Evolutionary conservation across 1,140 invertebrate species (phyloP).

Genomic region (Polypedilum pembai): DNA sequence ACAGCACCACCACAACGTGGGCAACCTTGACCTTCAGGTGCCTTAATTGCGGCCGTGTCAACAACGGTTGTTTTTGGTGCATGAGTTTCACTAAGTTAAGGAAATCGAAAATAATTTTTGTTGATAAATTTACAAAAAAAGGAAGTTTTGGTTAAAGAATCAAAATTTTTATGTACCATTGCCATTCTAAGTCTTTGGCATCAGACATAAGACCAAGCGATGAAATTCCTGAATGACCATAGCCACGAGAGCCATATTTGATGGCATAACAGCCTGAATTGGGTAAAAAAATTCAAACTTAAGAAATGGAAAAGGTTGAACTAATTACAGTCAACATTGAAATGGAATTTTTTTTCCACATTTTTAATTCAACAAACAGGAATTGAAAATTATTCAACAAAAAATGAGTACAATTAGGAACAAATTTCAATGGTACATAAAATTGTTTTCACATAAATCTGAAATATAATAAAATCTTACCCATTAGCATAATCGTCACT

Average conservation of each 20-base stretch:
- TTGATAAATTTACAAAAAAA: not conserved
- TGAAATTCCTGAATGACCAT: slow-evolving; percentile 78
- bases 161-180: slow-evolving; percentile 46
- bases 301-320: not conserved
- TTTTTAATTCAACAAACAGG: too few relatives aligned
- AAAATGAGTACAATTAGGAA: not conserved
- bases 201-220: slow-evolving; percentile 60
- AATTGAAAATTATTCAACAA: not conserved
- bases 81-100: slow-evolving; percentile 47
- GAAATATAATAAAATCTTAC: not conserved
- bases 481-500: slow-evolving; percentile 50
- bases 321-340: not conserved
- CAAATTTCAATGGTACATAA: not conserved
- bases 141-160: not conserved
- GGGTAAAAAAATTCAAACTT: slow-evolving; percentile 39
- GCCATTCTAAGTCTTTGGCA: slow-evolving; percentile 55
- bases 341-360: too few relatives aligned
- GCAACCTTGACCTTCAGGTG: slow-evolving; percentile 76
- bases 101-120: slow-evolving; percentile 23
- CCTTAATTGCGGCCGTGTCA: slow-evolving; percentile 71
- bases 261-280: slow-evolving; percentile 65
- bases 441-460: not conserved
- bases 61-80: slow-evolving; percentile 65
- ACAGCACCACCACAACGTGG: slow-evolving; percentile 84
- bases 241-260: slow-evolving; percentile 80